Base-by-base conservation (phyloP, 2,888 invertebrate genomes). In the Slavum lentiscoides region DNA sequence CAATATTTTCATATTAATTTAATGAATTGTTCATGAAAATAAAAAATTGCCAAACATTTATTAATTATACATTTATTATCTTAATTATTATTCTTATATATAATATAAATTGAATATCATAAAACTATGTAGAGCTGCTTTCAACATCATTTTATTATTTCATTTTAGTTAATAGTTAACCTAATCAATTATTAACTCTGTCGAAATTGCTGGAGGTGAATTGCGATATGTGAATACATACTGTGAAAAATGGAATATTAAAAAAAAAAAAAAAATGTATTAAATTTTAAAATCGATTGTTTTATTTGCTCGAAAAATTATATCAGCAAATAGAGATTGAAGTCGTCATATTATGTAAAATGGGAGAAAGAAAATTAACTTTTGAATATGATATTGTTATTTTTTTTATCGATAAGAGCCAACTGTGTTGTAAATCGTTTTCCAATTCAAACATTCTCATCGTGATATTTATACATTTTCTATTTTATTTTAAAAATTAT, bases 1-100 rank as follows among this genome's bases (percentile, higher is more conserved):
- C 77, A 80, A 72, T 70, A 80, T 43, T 72, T 64, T 80, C 70
- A 66, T 55, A 62, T 80, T 64, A 64, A 70, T 80, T 80, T 43
- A 70, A 64, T 55, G 62, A 70, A 64, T 80, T 80, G 55, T 80
- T 80, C 53, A 70, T 17, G 23, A 72, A 64, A 80, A 80, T 80
- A 80, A 80, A 77, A 74, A 70, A 70, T 80, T 72, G 70, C 77
- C 77, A 80, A 77, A 80, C 62, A 76, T 80, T 80, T 72, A 80
- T 80, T 70, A 80, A 70, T 80, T 64, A 70, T 80, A 80, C 70
- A 72, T 70, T 80, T 80, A 80, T 72, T 70, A 80, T 80, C 75
- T 66, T 80, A 72, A 64, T 77, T 77, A 77, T 77, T 77, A 80
- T 80, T 70, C 70, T 77, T 80, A 80, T 37, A 76, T 77, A 77